Evolutionary conservation across 2,113 vertebrate genomes (phyloP), one percentile per base, ranked within the genome.

Genomic region (Poecilia latipinna): DNA sequence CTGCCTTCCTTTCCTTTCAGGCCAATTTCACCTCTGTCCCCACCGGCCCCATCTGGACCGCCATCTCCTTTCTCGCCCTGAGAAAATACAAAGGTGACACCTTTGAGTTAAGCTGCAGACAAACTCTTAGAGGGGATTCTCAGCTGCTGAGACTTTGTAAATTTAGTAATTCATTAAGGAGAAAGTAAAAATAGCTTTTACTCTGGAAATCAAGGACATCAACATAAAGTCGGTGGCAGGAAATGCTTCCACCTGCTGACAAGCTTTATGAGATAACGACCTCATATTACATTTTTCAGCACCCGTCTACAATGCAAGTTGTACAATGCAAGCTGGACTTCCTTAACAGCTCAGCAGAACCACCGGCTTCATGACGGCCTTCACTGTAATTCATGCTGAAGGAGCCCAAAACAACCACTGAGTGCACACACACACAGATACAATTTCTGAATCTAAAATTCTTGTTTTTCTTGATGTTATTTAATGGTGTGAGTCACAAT

Each of bases 21-120:
- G 19, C 98, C 98, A 67, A 95, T 92, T 11, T 86, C 90, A 82
- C 97, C 98, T 77, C 94, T 95, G 74, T 97, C 96, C 63, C 98
- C 98, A 77, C 60, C 93, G 60, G 95, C 93, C 1, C 97, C 98
- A 12, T 98, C 96, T 1, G 88, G 84, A 61, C 98, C 98, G 54
- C 92, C 87, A 17, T 98, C 96, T 44, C 97, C 97, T 82, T 95
- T 96, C 85, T 99, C 98, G 64, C 98, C 98, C 98, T 99, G 90
- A 60, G 72, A n/a, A 63, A 5, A 82, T 63, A 3, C 7, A 11
- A 11, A 22, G 8, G 32, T 61, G 39, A 66, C 37, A 65, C 62
- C 29, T 32, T 26, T 11, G 29, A 48, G 35, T 61, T 66, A 66
- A 65, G 64, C 68, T 65, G 68, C 26, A 48, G 17, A 70, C 69